These are phyloP conservation scores for Burhinus bistriatus DNA, from an alignment of 2,113 vertebrate genomes.

Conservation along the genomic window DNA sequence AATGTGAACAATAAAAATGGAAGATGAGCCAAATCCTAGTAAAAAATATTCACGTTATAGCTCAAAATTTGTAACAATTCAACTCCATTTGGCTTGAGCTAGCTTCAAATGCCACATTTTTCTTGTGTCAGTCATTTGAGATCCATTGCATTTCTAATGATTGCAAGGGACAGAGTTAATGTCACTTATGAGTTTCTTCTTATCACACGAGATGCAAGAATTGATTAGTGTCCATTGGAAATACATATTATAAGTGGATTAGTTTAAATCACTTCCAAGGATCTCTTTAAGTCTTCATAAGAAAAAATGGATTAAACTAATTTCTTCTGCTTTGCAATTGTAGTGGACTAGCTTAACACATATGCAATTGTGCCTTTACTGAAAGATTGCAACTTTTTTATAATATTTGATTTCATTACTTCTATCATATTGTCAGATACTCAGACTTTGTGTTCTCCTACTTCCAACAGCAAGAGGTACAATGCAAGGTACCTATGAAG, in stretches of 20 bases:
- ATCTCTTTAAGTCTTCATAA: not conserved
- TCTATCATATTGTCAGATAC: not conserved
- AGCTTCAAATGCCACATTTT: not conserved
- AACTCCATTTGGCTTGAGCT: not conserved
- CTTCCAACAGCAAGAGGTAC: not conserved
- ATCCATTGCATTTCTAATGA: not conserved
- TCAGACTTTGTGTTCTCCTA: not conserved
- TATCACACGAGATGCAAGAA: not conserved
- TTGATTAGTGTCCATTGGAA: not conserved
- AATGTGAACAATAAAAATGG: not conserved
- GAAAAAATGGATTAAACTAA: not conserved
- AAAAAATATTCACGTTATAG: not conserved
- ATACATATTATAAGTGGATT: not conserved
- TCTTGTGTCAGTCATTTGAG: not conserved
- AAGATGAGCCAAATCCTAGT: not conserved
- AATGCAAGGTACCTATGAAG: not conserved
- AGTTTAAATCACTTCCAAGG: not conserved
- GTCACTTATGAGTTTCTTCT: not conserved
- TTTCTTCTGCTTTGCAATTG: not conserved
- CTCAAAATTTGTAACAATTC: not conserved
- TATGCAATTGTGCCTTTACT: not conserved
- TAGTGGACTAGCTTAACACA: not conserved
- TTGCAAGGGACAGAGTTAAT: not conserved
- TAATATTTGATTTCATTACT: not conserved
- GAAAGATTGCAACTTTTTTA: not conserved